Evolutionary conservation across 2,113 vertebrate genomes (phyloP).

Genomic region (Cacatua alba): DNA sequence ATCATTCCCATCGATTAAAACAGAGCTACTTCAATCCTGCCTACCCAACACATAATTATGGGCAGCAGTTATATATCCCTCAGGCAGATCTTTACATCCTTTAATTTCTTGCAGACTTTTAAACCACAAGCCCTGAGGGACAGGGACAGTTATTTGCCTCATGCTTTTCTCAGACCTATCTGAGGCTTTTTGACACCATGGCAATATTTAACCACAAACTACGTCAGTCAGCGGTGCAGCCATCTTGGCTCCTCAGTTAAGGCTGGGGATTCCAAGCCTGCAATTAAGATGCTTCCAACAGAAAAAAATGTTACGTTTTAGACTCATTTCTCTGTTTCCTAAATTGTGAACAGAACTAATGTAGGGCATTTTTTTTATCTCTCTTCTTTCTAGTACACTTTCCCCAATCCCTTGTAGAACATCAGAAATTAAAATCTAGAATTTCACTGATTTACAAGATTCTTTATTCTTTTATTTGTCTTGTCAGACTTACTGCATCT

Average conservation of each 20-base stretch:
- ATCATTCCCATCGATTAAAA: background rate
- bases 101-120: background rate
- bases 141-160: background rate
- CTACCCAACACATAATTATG: background rate
- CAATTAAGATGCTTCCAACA: background rate
- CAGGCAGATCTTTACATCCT: background rate
- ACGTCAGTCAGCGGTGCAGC: background rate
- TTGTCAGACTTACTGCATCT: slow-evolving; percentile 54
- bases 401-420: background rate
- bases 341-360: background rate
- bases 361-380: background rate
- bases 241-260: background rate
- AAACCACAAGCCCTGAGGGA: background rate
- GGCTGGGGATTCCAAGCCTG: background rate
- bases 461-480: slow-evolving; percentile 34
- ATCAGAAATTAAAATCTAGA: slow-evolving; percentile 45
- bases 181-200: background rate
- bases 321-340: background rate
- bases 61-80: background rate
- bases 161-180: background rate
- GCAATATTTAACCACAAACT: background rate
- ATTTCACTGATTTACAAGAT: background rate
- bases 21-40: background rate
- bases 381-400: background rate
- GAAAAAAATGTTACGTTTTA: background rate